Base-by-base conservation (phyloP, 2,113 vertebrate genomes). In the Caranx ignobilis region DNA sequence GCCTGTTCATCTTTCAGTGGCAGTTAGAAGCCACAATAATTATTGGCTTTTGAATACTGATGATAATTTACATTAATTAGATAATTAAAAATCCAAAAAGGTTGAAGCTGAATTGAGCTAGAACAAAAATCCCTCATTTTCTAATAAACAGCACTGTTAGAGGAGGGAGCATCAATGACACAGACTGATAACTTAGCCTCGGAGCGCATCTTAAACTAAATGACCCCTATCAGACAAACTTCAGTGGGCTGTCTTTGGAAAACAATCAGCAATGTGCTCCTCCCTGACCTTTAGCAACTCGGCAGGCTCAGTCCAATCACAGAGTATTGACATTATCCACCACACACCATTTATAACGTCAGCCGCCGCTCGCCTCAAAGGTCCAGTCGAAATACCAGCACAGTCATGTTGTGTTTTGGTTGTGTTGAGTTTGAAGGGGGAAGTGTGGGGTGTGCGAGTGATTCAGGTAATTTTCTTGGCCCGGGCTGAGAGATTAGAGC, bases 281-380 rank as follows among this genome's bases (percentile, higher is more conserved):
- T 89, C 80, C 47, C 66, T 92, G 93, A 94, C 93, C 91, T 94
- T 94, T 93, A 89, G 88, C 90, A 68, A 89, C 90, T 91, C 87
- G 83, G 77, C 87, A 86, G 79, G 74, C 90, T 90, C 77, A 74
- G 82, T 90, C 92, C 91, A 94, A 94, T 94, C 92, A 90, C 91
- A 80, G 79, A 88, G 87, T 94, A 94, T 93, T 91, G 94, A 94
- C 88, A 91, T 93, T 88, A 89, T 90, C 81, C 85, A 87, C 88
- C 88, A 54, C 83, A 85, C 76, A 81, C 91, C 91, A 93, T 94
- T 94, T 93, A 92, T 91, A 92, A 92, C 76, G 65, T 82, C 45
- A 82, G 88, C 82, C 52, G 31, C 79, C 19, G 67, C 76, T 77
- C 19, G 69, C 82, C 82, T 89, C 81, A 90, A 89, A 90, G 87